A percentile compares a stretch with the other conserved stretches of the same genome.
Evolutionary conservation across 2,797 vertebrate genomes (phyloP).

Genomic region (Lindbergichthys nudifrons): DNA sequence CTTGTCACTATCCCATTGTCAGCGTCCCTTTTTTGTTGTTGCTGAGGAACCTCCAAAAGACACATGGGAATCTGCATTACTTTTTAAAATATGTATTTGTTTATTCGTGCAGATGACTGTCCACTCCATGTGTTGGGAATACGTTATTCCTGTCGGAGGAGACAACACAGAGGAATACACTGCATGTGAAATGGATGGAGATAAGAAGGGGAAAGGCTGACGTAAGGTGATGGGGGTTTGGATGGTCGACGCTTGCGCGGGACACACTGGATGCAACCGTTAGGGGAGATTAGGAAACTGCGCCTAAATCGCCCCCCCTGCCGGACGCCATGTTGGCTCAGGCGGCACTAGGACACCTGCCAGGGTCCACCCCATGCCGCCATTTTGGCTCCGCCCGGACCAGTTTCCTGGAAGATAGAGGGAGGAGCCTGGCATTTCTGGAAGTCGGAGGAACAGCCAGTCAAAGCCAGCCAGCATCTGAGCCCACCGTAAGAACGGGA

Average conservation of each 20-base stretch:
- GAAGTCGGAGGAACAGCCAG: slow-evolving; percentile 80
- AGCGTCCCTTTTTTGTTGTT: not conserved
- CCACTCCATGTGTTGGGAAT: not conserved
- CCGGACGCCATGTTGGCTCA: slow-evolving; percentile 82
- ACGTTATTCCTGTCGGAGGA: slow-evolving; percentile 1
- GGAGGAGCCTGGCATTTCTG: slow-evolving; percentile 84
- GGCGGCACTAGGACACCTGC: not conserved
- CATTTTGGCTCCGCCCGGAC: slow-evolving; percentile 65
- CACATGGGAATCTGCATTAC: slow-evolving; percentile 36
- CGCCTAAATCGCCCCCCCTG: slow-evolving; percentile 44
- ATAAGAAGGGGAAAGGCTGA: slow-evolving; percentile 70
- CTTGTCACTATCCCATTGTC: not conserved
- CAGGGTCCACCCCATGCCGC: not conserved
- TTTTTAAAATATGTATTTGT: not conserved
- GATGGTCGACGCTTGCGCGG: slow-evolving; percentile 72
- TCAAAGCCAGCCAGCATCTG: slow-evolving; percentile 77
- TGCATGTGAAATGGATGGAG: slow-evolving; percentile 51
- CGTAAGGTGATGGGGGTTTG: slow-evolving; percentile 77
- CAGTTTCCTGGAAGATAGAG: slow-evolving; percentile 79
- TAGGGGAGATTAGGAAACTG: slow-evolving; percentile 82
- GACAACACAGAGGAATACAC: slow-evolving; percentile 8
- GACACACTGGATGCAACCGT: slow-evolving; percentile 61
- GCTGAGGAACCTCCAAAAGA: slow-evolving; percentile 43
- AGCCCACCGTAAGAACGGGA: slow-evolving; percentile 69
- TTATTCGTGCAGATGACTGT: not conserved